These are phyloP conservation scores for Myiozetetes cayanensis DNA, from an alignment of 2,113 vertebrate species.

Conservation along the genomic window DNA sequence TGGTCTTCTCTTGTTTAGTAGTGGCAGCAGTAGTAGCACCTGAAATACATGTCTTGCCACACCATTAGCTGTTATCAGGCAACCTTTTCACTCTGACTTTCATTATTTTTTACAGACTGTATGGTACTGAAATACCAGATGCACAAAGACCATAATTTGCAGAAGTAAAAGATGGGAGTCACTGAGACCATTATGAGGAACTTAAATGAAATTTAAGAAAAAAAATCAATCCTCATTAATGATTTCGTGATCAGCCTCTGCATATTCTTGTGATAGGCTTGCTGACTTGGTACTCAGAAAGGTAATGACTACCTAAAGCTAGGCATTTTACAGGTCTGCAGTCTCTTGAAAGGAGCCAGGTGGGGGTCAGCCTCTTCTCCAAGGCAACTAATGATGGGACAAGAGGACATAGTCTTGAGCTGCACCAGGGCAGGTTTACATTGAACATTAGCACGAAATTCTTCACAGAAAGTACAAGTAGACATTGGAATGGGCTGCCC, in stretches of 20 bases:
- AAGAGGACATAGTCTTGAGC: neutral
- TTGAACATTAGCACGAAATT: neutral
- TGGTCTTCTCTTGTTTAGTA: slow-evolving; percentile 5
- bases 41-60: neutral
- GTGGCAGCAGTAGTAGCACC: neutral
- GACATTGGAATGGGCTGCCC: neutral
- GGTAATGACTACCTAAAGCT: neutral
- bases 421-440: neutral
- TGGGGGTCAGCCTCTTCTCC: neutral
- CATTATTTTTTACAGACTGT: neutral
- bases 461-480: neutral
- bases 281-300: slow-evolving; percentile 41
- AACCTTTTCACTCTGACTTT: neutral
- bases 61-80: neutral
- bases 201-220: neutral
- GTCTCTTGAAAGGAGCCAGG: neutral
- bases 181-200: slow-evolving; percentile 29
- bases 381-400: neutral
- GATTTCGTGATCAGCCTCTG: slow-evolving; percentile 29
- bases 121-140: slow-evolving; percentile 7
- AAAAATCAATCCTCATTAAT: neutral
- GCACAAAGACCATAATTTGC: neutral
- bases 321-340: neutral
- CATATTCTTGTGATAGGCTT: neutral
- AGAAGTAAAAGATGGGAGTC: neutral